Conservation (phyloP, 2,888 invertebrate species). For the Mimas tiliae region DNA sequence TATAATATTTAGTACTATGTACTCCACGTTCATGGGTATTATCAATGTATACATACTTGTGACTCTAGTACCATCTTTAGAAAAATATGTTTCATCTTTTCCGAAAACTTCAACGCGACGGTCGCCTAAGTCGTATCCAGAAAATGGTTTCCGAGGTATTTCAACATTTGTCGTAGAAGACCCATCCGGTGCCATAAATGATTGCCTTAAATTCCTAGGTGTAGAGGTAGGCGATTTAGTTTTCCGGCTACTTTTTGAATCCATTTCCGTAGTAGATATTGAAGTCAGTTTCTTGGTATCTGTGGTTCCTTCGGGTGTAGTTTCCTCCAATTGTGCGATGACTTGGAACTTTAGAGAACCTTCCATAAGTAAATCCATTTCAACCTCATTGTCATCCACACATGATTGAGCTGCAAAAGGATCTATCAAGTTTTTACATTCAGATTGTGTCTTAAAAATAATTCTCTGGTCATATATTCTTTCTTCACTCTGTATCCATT, state of each 20-base stretch:
- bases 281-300: constrained; percentile 37
- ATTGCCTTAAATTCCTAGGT: constrained; percentile 47
- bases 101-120: constrained; percentile 76
- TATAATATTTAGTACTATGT: constrained; percentile 60
- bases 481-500: constrained; percentile 78
- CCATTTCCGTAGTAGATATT: constrained; percentile 45
- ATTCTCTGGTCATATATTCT: constrained; percentile 60
- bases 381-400: constrained; percentile 60
- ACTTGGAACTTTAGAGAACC: constrained; percentile 74
- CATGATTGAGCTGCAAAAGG: constrained; percentile 56
- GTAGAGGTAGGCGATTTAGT: constrained; percentile 50
- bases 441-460: constrained; percentile 49
- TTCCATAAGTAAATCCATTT: constrained; percentile 69
- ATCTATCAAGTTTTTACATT: constrained; percentile 53
- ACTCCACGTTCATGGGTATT: constrained; percentile 71
- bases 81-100: constrained; percentile 69
- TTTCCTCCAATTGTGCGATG: constrained; percentile 46
- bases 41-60: constrained; percentile 61
- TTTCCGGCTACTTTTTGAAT: constrained; percentile 59
- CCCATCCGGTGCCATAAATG: constrained; percentile 34
- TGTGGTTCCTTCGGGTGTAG: constrained; percentile 41
- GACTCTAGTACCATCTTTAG: constrained; percentile 70
- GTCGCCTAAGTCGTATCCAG: constrained; percentile 71
- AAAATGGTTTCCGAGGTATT: constrained; percentile 58
- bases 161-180: constrained; percentile 37